Conservation (phyloP, 2,113 vertebrate species). For the Centropus unirufus region DNA sequence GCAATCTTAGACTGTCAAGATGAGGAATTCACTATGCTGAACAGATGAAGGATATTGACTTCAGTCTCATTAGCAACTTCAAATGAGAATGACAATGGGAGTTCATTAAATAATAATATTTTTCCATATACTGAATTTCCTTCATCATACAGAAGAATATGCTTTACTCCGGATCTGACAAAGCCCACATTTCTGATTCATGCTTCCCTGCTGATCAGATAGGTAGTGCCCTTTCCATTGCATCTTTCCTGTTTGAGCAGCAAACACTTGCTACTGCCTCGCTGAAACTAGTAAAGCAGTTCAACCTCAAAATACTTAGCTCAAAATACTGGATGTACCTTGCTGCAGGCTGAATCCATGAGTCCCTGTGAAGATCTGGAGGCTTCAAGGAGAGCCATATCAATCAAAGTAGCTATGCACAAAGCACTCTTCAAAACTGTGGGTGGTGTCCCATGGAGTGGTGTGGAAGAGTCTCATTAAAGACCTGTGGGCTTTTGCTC, state of each 20-base stretch:
- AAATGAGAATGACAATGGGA: constrained; percentile 62
- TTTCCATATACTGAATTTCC: constrained; percentile 21
- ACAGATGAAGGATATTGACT: constrained; percentile 59
- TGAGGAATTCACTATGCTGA: constrained; percentile 57
- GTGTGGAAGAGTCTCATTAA: not conserved
- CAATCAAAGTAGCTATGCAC: fast-evolving
- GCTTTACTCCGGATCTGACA: not conserved
- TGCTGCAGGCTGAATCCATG: not conserved
- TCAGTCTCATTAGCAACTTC: constrained; percentile 58
- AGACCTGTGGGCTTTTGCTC: not conserved
- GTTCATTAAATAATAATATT: constrained; percentile 65
- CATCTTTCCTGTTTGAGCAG: not conserved
- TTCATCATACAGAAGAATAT: not conserved
- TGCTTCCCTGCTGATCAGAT: not conserved
- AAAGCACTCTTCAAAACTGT: not conserved
- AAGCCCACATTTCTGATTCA: not conserved
- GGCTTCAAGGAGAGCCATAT: not conserved
- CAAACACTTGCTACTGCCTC: not conserved
- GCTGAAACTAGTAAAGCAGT: not conserved
- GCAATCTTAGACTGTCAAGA: constrained; percentile 57
- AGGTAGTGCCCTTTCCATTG: not conserved
- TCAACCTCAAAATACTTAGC: not conserved
- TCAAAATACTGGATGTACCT: not conserved
- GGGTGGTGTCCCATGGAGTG: not conserved
- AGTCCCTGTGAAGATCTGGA: not conserved